These are phyloP conservation scores for Benitochromis conjunctus DNA, from an alignment of 2,113 vertebrate genomes.

Conservation along the genomic window DNA sequence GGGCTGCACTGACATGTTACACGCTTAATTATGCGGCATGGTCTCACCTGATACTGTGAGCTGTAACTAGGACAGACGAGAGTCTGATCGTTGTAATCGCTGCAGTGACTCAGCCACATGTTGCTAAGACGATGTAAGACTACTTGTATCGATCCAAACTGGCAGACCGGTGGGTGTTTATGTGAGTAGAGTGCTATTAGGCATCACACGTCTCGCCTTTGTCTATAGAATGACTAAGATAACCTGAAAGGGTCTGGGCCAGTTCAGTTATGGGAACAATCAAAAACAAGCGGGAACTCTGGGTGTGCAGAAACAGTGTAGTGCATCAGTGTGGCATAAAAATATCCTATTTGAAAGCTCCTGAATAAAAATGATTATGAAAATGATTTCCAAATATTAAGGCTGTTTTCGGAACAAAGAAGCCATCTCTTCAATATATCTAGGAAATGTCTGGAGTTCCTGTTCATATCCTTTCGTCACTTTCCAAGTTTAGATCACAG, in stretches of 20 bases:
- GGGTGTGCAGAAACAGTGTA: background rate
- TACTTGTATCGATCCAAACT: background rate
- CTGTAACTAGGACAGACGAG: background rate
- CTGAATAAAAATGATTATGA: background rate
- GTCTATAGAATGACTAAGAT: slow-evolving; percentile 42
- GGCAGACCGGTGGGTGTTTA: slow-evolving; percentile 41
- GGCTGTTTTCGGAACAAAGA: slow-evolving; percentile 52
- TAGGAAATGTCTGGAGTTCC: slow-evolving; percentile 71
- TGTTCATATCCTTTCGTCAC: slow-evolving; percentile 69
- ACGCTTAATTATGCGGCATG: slow-evolving; percentile 20
- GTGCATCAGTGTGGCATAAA: background rate
- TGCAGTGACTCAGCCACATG: slow-evolving; percentile 47
- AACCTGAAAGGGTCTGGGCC: background rate
- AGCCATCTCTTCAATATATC: slow-evolving; percentile 17
- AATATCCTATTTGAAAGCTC: background rate
- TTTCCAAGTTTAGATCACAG: slow-evolving; percentile 73
- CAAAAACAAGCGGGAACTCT: background rate
- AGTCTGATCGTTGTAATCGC: background rate
- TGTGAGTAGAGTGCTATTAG: background rate
- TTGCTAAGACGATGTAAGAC: background rate
- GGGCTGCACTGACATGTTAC: slow-evolving; percentile 59
- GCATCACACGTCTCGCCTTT: background rate
- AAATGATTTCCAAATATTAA: background rate
- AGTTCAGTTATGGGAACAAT: background rate
- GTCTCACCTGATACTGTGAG: slow-evolving; percentile 39